Base-by-base conservation (phyloP, 2,888 invertebrate species). In the Stenodera caucasica region DNA sequence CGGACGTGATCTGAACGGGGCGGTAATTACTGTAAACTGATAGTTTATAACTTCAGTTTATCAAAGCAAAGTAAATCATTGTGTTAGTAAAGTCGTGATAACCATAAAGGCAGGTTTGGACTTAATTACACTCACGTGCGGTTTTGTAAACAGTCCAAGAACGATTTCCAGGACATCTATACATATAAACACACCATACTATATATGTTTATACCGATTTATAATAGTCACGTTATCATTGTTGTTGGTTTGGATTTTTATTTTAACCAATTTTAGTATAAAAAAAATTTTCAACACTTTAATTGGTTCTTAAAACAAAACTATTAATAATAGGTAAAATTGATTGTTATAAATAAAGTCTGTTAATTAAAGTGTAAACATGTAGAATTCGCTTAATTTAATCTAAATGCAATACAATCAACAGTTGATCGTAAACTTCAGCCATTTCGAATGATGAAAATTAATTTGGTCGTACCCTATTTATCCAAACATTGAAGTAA, bases 111-210 rank as follows among this genome's bases (percentile, higher is more conserved):
- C 75, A 74, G 74, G 71, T 72, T 76, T 72, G 71, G 75, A 77
- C 77, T 78, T 79, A 79, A 79, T 79, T 79, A 79, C 76, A 69
- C 71, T 79, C 78, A 79, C 79, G 78, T 79, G 77, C 77, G 75
- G 76, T 74, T 76, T 75, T 69, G 73, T 68, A 72, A 77, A 74
- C 71, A 71, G 74, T 45, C 65, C 64, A 65, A 67, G 65, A 65
- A 65, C 67, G 67, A 67, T 60, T 71, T 73, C 70, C 70, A 69
- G 69, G 70, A 72, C 73, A 68, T 75, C 11, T 23, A 45, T 73
- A 74, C 75, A 75, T 74, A 72, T 69, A 72, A 57, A 70, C 70
- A n/a, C 5, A 26, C 2, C 26, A 26, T 26, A 26, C 26, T 26
- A 40, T 23, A 45, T 73, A 74, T 76, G 75, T 74, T 72, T 69